phyloP scores from a whole-genome alignment of 2,888 invertebrate genomes.

The Hypsopygia costalis region DNA sequence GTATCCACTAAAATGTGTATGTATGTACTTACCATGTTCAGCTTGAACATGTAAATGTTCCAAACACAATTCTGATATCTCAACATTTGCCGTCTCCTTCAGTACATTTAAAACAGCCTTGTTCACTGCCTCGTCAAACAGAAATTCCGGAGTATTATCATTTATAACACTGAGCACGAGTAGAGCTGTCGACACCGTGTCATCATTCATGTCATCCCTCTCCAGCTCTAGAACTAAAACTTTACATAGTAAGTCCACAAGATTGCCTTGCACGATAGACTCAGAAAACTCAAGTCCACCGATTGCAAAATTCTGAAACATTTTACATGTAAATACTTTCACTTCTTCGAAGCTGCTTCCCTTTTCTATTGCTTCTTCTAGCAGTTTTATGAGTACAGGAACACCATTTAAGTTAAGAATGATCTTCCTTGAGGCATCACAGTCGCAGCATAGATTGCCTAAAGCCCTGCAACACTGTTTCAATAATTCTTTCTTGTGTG shows the following conservation, averaged over 20 bases:
- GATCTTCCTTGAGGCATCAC: conserved; percentile 84
- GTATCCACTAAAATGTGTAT: too few species aligned
- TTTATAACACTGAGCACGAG: conserved; percentile 82
- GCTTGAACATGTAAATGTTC: conserved; percentile 88
- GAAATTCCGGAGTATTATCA: conserved; percentile 82
- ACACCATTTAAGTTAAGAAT: conserved; percentile 75
- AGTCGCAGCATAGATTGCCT: conserved; percentile 94
- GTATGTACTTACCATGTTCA: conserved; percentile 83
- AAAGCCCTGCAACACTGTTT: conserved; percentile 90
- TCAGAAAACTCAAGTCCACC: conserved; percentile 85
- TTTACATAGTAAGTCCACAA: conserved; percentile 74
- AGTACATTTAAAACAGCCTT: conserved; percentile 83
- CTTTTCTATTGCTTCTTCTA: conserved; percentile 48
- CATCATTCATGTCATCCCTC: conserved; percentile 77
- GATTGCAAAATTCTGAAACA: conserved; percentile 89
- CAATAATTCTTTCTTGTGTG: conserved; percentile 75
- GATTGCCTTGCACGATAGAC: conserved; percentile 75
- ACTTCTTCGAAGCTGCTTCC: conserved; percentile 61
- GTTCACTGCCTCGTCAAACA: conserved; percentile 78
- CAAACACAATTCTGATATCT: conserved; percentile 87
- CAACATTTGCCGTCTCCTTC: conserved; percentile 83
- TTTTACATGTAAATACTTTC: conserved; percentile 85
- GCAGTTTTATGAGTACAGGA: conserved; percentile 55
- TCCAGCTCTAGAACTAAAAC: conserved; percentile 72
- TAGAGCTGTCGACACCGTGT: conserved; percentile 76